Base-by-base conservation (phyloP, 1,140 invertebrate genomes). In the Chrysopa pallens region DNA sequence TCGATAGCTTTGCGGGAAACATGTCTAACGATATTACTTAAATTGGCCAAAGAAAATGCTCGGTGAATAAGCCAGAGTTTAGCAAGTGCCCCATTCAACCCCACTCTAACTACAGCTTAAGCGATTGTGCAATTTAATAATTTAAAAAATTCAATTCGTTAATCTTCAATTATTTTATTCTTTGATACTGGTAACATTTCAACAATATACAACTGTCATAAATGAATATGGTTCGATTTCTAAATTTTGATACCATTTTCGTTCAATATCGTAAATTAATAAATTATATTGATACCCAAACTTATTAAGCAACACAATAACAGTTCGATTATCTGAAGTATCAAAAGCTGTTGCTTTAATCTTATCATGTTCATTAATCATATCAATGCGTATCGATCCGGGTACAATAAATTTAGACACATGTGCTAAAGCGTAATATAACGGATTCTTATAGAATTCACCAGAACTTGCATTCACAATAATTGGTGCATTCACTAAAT, bases 381-480 rank as follows among this genome's bases (percentile, higher is more conserved):
- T 35, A n/a, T 9, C 52, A 42, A 70, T 58, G 39, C 72, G 64
- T 17, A 56, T 46, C 0, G 82, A 84, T 35, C 67, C 69, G 44
- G 65, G 64, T 1, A 72, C 67, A 12, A 90, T 60, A 52, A 87
- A 88, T 64, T 82, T 86, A 31, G 83, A 84, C 48, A 92, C 86
- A 61, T 93, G 90, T 1, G 78, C 83, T 50, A 93, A 65, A 8
- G 72, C 77, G 60, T 92, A 94, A 57, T 74, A 93, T 66, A 85
- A 84, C 0, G 88, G 87, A 50, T 93, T 84, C 55, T 90, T 90
- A 52, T 86, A 86, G 52, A 91, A 88, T 57, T 85, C 76, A n/a
- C 65, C 60, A 5, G 50, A 53, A 8, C 65, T 63, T 1, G 67
- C 59, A 50, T 84, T 77, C 0, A 87, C 74, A 40, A 92, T 70